These are phyloP conservation scores for Chymomyza amoena DNA, from an alignment of 2,888 invertebrate species.

Conservation along the genomic window DNA sequence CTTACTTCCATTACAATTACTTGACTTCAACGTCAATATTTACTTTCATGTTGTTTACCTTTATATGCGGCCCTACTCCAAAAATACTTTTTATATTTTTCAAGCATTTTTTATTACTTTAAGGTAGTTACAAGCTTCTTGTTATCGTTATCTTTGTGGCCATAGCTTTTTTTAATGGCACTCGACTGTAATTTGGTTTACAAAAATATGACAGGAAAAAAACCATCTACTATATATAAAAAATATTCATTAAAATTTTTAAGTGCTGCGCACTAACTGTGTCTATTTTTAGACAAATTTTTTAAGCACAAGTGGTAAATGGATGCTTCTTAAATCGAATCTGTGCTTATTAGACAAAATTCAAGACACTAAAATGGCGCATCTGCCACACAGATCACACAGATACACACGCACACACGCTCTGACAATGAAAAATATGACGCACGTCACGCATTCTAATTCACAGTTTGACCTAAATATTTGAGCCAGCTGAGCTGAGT, in stretches of 20 bases:
- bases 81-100: neutral
- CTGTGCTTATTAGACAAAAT: constrained; percentile 44
- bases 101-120: neutral
- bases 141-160: constrained; percentile 56
- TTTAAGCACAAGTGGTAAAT: neutral
- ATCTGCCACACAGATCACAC: neutral
- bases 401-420: neutral
- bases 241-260: constrained; percentile 53
- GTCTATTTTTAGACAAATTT: constrained; percentile 49
- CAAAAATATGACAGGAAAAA: constrained; percentile 10
- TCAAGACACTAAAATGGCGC: constrained; percentile 30
- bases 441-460: constrained; percentile 54
- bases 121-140: constrained; percentile 25
- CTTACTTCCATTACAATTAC: constrained; percentile 22
- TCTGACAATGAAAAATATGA: constrained; percentile 3
- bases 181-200: constrained; percentile 60
- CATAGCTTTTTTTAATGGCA: constrained; percentile 56
- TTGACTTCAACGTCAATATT: constrained; percentile 52
- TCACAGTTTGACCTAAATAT: constrained; percentile 61
- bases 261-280: constrained; percentile 26
- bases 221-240: neutral
- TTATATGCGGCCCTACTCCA: neutral
- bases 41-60: constrained; percentile 57
- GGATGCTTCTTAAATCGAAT: constrained; percentile 37
- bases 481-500: neutral